phyloP scores from a whole-genome alignment of 2,113 vertebrate genomes.

The Grammomys dolichurus region DNA sequence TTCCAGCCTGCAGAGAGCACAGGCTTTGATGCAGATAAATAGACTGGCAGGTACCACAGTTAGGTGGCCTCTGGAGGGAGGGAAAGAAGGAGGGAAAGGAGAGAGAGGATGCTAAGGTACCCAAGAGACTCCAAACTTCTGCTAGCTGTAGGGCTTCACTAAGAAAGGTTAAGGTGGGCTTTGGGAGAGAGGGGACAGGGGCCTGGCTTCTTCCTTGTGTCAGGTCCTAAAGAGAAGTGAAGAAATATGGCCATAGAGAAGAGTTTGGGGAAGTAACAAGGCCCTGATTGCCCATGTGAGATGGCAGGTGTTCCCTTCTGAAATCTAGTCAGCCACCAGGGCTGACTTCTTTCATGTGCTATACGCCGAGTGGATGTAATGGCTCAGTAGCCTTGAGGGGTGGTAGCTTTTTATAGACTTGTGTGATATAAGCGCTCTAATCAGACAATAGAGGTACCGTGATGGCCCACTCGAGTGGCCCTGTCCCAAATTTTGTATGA shows the following conservation, averaged over 20 bases:
- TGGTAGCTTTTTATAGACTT: slow-evolving; percentile 2
- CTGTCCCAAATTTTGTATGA: background rate
- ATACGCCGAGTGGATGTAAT: background rate
- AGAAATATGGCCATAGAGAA: background rate
- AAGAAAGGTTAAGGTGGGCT: background rate
- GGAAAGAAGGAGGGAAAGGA: background rate
- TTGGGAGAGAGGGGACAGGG: background rate
- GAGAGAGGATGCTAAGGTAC: background rate
- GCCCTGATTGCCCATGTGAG: background rate
- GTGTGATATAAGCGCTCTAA: background rate
- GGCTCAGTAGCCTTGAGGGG: background rate
- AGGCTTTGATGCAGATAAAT: slow-evolving; percentile 66
- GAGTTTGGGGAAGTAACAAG: background rate
- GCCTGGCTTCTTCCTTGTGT: background rate
- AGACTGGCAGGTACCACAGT: background rate
- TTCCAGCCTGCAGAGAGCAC: slow-evolving; percentile 49
- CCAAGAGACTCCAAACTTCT: background rate
- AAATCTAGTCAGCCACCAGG: background rate
- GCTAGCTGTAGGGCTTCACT: background rate
- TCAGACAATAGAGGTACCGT: background rate
- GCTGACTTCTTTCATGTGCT: background rate
- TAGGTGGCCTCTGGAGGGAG: background rate
- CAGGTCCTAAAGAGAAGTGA: background rate
- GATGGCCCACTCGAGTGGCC: background rate
- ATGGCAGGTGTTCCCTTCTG: background rate